These are phyloP conservation scores for Harpegnathos saltator DNA, from an alignment of 1,140 invertebrate species.

Conservation along the genomic window DNA sequence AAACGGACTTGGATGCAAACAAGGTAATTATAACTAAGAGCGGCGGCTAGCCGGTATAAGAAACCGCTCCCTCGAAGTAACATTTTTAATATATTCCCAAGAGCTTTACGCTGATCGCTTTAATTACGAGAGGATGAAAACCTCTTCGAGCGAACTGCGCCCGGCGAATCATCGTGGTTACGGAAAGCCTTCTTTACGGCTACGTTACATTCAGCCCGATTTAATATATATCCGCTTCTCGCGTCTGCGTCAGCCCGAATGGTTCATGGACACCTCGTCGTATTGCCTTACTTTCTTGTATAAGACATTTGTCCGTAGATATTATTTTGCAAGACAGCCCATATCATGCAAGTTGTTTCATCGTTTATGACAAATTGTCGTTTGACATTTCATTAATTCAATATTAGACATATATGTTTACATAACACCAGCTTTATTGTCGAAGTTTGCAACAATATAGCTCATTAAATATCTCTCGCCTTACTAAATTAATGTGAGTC, in stretches of 20 bases:
- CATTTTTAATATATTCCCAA: conserved; percentile 60
- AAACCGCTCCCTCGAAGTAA: conserved; percentile 41
- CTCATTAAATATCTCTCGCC: too few relatives aligned
- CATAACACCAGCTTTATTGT: too few relatives aligned
- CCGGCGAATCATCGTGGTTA: background rate
- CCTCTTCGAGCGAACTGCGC: conserved; percentile 16
- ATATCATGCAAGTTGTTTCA: too few relatives aligned
- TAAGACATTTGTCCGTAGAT: too few relatives aligned
- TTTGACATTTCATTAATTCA: too few relatives aligned
- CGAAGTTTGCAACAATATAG: too few relatives aligned
- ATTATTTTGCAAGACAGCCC: too few relatives aligned
- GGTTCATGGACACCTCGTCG: too few relatives aligned
- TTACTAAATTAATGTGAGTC: too few relatives aligned
- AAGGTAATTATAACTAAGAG: conserved; percentile 67
- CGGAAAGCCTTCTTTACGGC: background rate
- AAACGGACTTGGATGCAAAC: conserved; percentile 63
- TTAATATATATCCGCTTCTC: background rate
- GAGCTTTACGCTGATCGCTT: conserved; percentile 63
- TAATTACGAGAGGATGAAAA: conserved; percentile 62
- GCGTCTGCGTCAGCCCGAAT: background rate
- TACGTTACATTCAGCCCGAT: background rate
- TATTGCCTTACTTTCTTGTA: too few relatives aligned
- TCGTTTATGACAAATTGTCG: too few relatives aligned
- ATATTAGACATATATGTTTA: too few relatives aligned
- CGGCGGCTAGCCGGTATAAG: conserved; percentile 38